Evolutionary conservation across 2,113 vertebrate species (phyloP).

Genomic region (Falco punctatus): DNA sequence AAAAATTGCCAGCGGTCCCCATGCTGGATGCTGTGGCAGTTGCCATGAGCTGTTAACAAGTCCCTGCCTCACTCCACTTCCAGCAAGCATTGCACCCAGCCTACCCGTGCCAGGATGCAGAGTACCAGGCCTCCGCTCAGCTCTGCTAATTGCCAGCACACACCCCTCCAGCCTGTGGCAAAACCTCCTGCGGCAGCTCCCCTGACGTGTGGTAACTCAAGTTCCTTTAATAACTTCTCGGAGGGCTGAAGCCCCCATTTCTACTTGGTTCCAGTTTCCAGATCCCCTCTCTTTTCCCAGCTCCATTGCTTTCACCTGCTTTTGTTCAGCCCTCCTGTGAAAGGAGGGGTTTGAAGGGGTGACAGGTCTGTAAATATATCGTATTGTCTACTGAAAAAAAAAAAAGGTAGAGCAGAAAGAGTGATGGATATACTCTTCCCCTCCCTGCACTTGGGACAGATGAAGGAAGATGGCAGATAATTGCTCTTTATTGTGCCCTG

Average conservation of each 20-base stretch:
- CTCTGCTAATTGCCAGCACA: background rate
- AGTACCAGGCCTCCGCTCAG: background rate
- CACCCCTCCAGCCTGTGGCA: background rate
- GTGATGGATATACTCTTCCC: conserved; percentile 43
- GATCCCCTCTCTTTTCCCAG: background rate
- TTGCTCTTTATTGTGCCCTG: conserved; percentile 34
- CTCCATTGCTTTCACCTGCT: conserved; percentile 18
- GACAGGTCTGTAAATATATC: conserved; percentile 50
- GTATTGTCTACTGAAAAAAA: background rate
- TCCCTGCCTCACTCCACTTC: background rate
- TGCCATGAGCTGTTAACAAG: background rate
- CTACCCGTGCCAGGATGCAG: background rate
- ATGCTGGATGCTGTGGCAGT: background rate
- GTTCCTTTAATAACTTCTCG: background rate
- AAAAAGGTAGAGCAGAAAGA: background rate
- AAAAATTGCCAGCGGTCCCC: accelerated
- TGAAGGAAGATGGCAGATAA: conserved; percentile 40
- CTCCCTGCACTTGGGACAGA: conserved; percentile 30
- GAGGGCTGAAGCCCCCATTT: background rate
- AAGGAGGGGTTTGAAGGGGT: conserved; percentile 22
- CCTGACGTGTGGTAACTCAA: background rate
- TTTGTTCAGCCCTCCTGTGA: conserved; percentile 9
- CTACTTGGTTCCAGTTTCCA: background rate
- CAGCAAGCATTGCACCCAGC: background rate
- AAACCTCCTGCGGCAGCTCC: accelerated